phyloP scores from a whole-genome alignment of 2,113 vertebrate genomes.

The Epinephelus lanceolatus region DNA sequence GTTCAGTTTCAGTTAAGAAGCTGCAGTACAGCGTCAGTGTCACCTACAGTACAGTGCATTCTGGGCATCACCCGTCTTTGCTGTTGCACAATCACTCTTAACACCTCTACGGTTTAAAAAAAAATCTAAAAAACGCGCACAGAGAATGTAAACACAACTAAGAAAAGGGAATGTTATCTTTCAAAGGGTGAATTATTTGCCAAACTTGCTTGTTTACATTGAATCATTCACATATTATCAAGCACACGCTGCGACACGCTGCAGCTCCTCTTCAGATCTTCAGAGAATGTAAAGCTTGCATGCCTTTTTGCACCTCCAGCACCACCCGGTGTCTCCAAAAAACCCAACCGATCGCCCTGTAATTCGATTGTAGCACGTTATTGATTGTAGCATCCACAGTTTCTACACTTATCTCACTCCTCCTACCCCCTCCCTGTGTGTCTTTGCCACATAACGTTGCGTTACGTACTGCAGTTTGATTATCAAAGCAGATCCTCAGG shows the following conservation, averaged over 20 bases:
- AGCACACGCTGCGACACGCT: conserved; percentile 68
- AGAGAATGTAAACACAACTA: conserved; percentile 75
- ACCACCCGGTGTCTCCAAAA: conserved; percentile 47
- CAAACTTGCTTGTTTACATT: conserved; percentile 68
- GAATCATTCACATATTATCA: conserved; percentile 50
- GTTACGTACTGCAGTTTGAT: conserved; percentile 74
- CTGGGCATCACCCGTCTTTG: conserved; percentile 60
- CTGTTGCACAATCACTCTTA: conserved; percentile 75
- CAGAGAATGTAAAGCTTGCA: conserved; percentile 83
- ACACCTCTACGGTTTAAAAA: conserved; percentile 23
- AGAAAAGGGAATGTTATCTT: conserved; percentile 63
- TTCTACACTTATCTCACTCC: conserved; percentile 37
- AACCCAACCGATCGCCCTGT: conserved; percentile 51
- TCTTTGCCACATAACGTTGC: conserved; percentile 34
- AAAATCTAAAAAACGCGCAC: conserved; percentile 46
- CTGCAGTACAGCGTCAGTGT: conserved; percentile 71
- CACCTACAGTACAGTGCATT: conserved; percentile 37
- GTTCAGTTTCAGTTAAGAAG: conserved; percentile 37
- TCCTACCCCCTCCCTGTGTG: neutral
- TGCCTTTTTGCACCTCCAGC: conserved; percentile 80
- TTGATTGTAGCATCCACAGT: conserved; percentile 81
- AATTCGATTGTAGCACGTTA: conserved; percentile 80
- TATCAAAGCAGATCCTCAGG: conserved; percentile 72
- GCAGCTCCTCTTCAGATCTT: conserved; percentile 63
- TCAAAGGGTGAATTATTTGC: conserved; percentile 46